phyloP scores from a whole-genome alignment of 2,113 vertebrate species.

The Entosphenus tridentatus region DNA sequence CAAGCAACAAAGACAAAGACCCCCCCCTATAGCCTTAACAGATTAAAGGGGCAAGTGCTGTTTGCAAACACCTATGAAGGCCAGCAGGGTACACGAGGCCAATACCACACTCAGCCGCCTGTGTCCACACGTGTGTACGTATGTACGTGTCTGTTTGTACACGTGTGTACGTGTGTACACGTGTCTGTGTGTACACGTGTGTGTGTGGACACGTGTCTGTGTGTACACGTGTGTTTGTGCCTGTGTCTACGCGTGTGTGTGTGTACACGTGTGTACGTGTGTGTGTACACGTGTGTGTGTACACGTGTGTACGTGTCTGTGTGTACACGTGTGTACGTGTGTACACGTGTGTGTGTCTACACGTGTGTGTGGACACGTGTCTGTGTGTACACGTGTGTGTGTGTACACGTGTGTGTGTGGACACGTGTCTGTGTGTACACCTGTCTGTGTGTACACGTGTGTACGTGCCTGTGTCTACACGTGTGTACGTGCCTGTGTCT shows the following conservation, averaged over 20 bases:
- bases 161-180: neutral
- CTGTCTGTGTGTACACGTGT: neutral
- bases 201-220: neutral
- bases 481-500: neutral
- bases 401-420: no score
- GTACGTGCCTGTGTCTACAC: neutral
- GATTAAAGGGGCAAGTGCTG: no score
- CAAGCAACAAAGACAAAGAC: neutral
- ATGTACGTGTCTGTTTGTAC: neutral
- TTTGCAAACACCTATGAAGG: no score
- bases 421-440: neutral
- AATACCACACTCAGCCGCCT: neutral
- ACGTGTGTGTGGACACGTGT: neutral
- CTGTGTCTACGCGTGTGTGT: neutral
- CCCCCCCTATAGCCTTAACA: no score
- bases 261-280: neutral
- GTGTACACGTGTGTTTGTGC: neutral
- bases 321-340: neutral
- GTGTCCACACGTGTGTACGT: neutral
- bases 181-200: neutral
- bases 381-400: neutral
- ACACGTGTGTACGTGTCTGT: neutral
- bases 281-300: neutral
- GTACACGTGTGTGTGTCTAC: neutral
- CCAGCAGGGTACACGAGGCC: no score